Percentiles rank a stretch among this genome's conserved stretches.
Conservation (phyloP, 2,113 vertebrate genomes). For the Tinamus guttatus region DNA sequence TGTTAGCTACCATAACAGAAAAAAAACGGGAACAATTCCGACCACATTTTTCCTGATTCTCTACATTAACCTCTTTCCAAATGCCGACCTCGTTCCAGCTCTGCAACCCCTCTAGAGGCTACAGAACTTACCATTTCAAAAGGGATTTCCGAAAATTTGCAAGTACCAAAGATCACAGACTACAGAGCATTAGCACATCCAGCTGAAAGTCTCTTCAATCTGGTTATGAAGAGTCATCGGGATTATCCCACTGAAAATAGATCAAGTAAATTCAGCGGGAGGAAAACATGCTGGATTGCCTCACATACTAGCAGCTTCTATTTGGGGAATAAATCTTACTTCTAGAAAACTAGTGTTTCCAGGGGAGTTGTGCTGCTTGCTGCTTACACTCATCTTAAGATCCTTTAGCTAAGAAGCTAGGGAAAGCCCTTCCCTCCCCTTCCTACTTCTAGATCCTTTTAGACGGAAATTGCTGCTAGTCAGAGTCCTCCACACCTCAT, state of each 20-base stretch:
- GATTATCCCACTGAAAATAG: constrained; percentile 57
- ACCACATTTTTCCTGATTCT: not conserved
- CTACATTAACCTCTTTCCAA: rapidly evolving
- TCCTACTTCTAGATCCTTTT: not conserved
- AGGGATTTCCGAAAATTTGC: not conserved
- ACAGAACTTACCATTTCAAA: not conserved
- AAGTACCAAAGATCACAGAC: not conserved
- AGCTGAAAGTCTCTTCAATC: constrained; percentile 20
- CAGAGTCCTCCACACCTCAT: not conserved
- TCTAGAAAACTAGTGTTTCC: not conserved
- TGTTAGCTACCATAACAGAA: not conserved
- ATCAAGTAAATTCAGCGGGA: not conserved
- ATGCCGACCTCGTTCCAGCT: not conserved
- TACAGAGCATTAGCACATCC: constrained; percentile 3
- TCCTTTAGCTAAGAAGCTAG: not conserved
- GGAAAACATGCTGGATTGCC: not conserved
- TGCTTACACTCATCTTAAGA: not conserved
- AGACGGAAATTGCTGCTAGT: not conserved
- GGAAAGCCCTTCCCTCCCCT: not conserved
- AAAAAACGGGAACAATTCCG: not conserved
- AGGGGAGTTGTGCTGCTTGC: not conserved
- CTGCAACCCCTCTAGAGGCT: not conserved
- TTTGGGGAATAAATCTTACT: not conserved
- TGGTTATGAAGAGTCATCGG: constrained; percentile 1
- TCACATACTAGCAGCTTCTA: not conserved